Evolutionary conservation across 2,888 invertebrate species (phyloP), one percentile per base, ranked within the genome.

Genomic region (Hirtodrosophila duncani): DNA sequence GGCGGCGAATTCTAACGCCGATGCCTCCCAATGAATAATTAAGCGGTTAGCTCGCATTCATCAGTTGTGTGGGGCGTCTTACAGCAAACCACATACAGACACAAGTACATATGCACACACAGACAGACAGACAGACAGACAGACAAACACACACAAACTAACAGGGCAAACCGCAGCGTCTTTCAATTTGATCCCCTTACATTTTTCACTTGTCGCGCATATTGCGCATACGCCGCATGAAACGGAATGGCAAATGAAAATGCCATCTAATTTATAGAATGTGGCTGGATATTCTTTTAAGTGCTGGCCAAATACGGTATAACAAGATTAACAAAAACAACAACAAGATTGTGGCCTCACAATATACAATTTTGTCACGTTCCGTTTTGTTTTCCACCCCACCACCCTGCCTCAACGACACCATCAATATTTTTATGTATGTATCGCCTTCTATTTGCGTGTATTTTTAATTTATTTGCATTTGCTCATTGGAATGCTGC

Each of bases 401-500:
- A n/a, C n/a, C n/a, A n/a, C n/a, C n/a, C n/a, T n/a, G n/a, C 31
- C 50, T 50, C 14, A 29, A 7, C 29, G 43, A 70, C 53, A 78
- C 52, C 75, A 74, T 68, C 78, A 74, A 74, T 78, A 74, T 78
- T 70, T 69, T 62, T 46, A 52, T 44, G n/a, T n/a, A n/a, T 60
- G 46, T 50, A 46, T 53, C 53, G 56, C 57, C 48, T 41, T 53
- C 61, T 72, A 52, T 78, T 63, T 74, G 50, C 56, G 55, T 63
- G 59, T 75, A 61, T 61, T 78, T 74, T 78, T 78, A 74, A 74
- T 74, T 74, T 74, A 74, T 74, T 78, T 71, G 74, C 78, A 67
- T 74, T 70, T 72, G 65, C 72, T 74, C 74, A 74, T 74, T 74
- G 72, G 78, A 74, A 74, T 74, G 72, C 72, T 74, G 67, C 70